phyloP scores from a whole-genome alignment of 2,113 vertebrate genomes.

The Sturnira hondurensis region DNA sequence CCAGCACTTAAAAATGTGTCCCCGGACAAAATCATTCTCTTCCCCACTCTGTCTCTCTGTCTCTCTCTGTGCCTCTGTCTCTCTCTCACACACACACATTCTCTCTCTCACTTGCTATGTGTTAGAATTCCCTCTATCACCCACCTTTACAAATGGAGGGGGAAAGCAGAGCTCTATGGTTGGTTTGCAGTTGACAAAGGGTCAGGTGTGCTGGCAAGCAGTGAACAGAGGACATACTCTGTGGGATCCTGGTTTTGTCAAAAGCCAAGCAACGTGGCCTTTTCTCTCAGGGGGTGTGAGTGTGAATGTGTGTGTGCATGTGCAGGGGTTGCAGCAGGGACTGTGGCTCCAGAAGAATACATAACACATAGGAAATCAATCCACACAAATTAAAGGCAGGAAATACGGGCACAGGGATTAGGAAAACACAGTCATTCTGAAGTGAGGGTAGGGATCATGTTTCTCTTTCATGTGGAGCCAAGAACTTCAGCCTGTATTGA shows the following conservation, averaged over 20 bases:
- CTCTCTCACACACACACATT: background rate
- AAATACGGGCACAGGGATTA: background rate
- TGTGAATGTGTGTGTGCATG: background rate
- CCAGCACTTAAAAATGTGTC: background rate
- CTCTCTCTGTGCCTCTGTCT: background rate
- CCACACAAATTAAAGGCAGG: slow-evolving; percentile 12
- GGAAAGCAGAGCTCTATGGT: background rate
- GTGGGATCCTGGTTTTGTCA: background rate
- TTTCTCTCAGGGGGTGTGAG: background rate
- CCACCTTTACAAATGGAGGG: background rate
- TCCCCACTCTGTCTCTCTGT: too few species aligned
- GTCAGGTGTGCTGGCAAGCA: slow-evolving; percentile 13
- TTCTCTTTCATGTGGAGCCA: slow-evolving; percentile 55
- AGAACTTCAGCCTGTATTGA: background rate
- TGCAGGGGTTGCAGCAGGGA: background rate
- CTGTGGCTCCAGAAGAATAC: background rate
- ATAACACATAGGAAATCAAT: background rate
- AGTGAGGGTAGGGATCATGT: background rate
- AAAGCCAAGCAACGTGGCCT: background rate
- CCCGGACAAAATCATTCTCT: background rate
- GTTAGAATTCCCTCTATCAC: background rate
- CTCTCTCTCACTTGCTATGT: background rate
- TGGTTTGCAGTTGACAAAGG: background rate
- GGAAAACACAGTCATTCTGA: slow-evolving; percentile 31
- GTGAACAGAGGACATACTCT: background rate